phyloP scores from a whole-genome alignment of 2,113 vertebrate species.

The Phalacrocorax pelagicus region DNA sequence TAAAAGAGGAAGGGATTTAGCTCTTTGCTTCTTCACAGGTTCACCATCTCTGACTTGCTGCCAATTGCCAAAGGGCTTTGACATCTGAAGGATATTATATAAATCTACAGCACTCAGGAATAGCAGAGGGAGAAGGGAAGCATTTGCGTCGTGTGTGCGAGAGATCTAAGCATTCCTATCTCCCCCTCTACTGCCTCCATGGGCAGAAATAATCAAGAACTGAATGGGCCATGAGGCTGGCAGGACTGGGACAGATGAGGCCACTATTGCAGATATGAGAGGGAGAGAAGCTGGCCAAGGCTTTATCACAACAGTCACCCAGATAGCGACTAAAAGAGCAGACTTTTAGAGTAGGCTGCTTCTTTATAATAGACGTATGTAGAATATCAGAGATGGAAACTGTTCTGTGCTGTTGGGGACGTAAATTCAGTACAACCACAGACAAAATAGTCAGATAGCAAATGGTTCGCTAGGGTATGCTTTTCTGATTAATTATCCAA shows the following conservation, averaged over 20 bases:
- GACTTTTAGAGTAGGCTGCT: not conserved
- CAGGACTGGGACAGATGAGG: not conserved
- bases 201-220: not conserved
- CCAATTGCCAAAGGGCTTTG: slow-evolving; percentile 42
- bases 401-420: not conserved
- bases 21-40: slow-evolving; percentile 49
- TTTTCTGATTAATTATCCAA: not conserved
- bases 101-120: not conserved
- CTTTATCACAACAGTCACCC: not conserved
- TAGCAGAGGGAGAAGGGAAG: not conserved
- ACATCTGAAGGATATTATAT: slow-evolving; percentile 62
- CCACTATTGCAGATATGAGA: not conserved
- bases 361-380: not conserved
- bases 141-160: not conserved
- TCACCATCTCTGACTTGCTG: slow-evolving; percentile 46
- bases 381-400: not conserved
- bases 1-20: slow-evolving; percentile 60
- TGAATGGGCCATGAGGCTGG: not conserved
- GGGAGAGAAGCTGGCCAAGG: not conserved
- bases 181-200: not conserved
- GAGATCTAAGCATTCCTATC: slow-evolving; percentile 51
- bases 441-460: not conserved
- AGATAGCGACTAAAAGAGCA: not conserved
- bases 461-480: not conserved
- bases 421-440: not conserved